Percentiles rank a stretch among this genome's conserved stretches.
phyloP scores from a whole-genome alignment of 1,140 invertebrate species.

The Aricia agestis region DNA sequence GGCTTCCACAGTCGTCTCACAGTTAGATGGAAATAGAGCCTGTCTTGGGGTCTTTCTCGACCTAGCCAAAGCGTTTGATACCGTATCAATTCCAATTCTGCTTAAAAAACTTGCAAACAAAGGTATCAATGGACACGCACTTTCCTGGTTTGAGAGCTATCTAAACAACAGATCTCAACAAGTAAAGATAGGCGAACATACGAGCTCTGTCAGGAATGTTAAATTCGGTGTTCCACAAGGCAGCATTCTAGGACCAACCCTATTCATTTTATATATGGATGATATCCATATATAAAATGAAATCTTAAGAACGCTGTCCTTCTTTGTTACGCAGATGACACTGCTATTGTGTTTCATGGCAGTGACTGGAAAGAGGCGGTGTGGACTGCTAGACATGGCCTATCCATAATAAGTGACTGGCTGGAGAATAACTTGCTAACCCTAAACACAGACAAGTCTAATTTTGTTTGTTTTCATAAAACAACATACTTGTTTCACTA shows the following conservation, averaged over 20 bases:
- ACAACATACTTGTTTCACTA: too few relatives aligned
- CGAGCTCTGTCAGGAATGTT: not conserved
- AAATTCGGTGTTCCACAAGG: conserved; percentile 1
- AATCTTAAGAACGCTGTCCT: too few relatives aligned
- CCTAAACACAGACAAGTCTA: too few relatives aligned
- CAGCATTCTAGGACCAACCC: not conserved
- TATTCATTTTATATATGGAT: too few relatives aligned
- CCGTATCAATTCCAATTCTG: conserved; percentile 18
- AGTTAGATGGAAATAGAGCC: not conserved
- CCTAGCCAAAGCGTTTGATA: conserved; percentile 19
- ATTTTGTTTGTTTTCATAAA: too few relatives aligned
- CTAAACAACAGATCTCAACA: not conserved
- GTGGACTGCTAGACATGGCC: too few relatives aligned
- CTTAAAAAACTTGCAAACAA: conserved; percentile 15
- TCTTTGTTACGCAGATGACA: too few relatives aligned
- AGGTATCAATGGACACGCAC: conserved; percentile 15
- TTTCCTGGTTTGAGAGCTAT: conserved; percentile 20
- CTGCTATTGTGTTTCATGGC: too few relatives aligned
- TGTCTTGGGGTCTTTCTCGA: conserved; percentile 24
- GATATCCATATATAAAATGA: too few relatives aligned
- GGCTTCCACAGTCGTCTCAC: not conserved
- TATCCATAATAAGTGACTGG: too few relatives aligned
- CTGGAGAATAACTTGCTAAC: too few relatives aligned
- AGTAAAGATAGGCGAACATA: conserved; percentile 6
- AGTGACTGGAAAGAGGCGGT: too few relatives aligned